A percentile compares a stretch with the other conserved stretches of the same genome.
Conservation (phyloP, 2,888 invertebrate genomes). For the Clanis bilineata region DNA sequence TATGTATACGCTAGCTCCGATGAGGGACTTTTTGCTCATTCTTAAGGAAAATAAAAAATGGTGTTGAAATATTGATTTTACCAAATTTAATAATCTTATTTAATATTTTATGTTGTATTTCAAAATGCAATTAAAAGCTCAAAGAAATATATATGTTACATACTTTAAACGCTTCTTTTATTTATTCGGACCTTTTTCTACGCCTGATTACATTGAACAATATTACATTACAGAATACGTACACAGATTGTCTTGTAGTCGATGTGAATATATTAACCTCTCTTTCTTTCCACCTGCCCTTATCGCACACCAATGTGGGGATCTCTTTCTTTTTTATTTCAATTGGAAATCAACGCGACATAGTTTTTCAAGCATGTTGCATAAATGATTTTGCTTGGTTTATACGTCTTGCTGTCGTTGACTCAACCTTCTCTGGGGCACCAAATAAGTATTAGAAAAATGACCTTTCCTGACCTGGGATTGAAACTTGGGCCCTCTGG, state of each 20-base stretch:
- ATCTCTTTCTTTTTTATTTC: no score
- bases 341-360: no score
- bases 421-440: no score
- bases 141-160: constrained; percentile 94
- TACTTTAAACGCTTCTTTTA: constrained; percentile 80
- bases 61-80: constrained; percentile 87
- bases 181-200: constrained; percentile 45
- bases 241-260: not conserved
- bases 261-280: not conserved
- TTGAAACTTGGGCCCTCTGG: no score
- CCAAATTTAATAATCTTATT: constrained; percentile 90
- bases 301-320: no score
- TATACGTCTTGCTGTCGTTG: no score
- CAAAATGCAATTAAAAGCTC: constrained; percentile 93
- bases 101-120: constrained; percentile 92
- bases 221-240: constrained; percentile 19
- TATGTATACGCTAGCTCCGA: constrained; percentile 89
- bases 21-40: constrained; percentile 85
- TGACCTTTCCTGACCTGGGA: no score
- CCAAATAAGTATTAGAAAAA: no score
- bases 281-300: no score
- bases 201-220: not conserved
- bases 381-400: no score
- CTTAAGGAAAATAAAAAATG: constrained; percentile 70
- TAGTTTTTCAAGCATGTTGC: no score